These are phyloP conservation scores for Machaerirhynchus nigripectus DNA, from an alignment of 2,113 vertebrate species.

Conservation along the genomic window DNA sequence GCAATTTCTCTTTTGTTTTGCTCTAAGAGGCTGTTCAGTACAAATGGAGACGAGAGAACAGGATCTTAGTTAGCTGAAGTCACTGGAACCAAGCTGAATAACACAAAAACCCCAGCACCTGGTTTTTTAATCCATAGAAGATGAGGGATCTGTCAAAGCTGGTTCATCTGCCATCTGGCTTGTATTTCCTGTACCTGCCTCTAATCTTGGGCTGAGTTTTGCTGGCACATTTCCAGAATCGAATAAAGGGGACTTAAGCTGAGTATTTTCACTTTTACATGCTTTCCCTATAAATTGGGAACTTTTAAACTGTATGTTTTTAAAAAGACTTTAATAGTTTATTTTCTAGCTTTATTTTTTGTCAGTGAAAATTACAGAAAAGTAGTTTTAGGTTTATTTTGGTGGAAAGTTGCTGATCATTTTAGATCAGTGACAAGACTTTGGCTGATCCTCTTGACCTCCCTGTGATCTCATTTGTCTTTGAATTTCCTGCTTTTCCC, in stretches of 20 bases:
- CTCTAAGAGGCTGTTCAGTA: neutral
- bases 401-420: neutral
- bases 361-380: neutral
- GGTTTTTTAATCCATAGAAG: conserved; percentile 22
- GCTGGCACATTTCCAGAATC: neutral
- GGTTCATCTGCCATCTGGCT: conserved; percentile 31
- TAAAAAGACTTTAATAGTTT: neutral
- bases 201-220: neutral
- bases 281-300: neutral
- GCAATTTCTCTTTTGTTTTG: neutral
- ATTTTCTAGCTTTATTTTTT: neutral
- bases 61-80: neutral
- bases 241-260: neutral
- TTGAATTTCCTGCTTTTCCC: neutral
- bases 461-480: neutral
- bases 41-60: neutral
- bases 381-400: neutral
- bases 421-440: neutral
- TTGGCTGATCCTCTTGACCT: neutral
- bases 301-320: neutral
- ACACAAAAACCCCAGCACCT: conserved; percentile 23
- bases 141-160: neutral
- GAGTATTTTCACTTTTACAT: neutral
- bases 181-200: neutral
- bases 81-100: neutral